Conservation (phyloP, 2,113 vertebrate species). For the Perca fluviatilis region DNA sequence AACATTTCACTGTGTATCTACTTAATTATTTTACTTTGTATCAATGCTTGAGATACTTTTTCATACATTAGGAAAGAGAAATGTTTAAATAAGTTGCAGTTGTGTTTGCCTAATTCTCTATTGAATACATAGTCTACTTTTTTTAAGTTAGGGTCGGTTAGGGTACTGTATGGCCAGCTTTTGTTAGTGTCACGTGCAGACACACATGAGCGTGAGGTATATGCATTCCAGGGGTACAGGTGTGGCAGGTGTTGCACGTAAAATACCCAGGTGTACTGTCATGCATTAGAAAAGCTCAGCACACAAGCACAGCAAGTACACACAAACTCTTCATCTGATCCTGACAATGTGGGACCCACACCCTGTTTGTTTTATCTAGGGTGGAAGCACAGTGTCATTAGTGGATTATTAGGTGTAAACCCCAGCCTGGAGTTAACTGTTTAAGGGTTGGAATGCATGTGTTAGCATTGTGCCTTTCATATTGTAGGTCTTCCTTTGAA, state of each 20-base stretch:
- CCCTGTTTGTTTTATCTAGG: conserved; percentile 70
- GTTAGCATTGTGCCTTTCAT: not conserved
- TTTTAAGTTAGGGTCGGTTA: too few species aligned
- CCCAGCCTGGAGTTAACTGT: conserved; percentile 47
- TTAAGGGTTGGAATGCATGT: conserved; percentile 23
- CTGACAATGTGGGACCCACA: conserved; percentile 69
- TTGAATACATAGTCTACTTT: not conserved
- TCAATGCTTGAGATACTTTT: not conserved
- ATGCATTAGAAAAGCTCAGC: conserved; percentile 56
- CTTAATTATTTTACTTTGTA: not conserved
- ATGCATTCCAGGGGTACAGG: conserved; percentile 75
- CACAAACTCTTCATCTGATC: conserved; percentile 47
- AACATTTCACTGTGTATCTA: not conserved
- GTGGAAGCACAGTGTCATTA: conserved; percentile 65
- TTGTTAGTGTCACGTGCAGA: conserved; percentile 35
- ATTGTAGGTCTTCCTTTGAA: not conserved
- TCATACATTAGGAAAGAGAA: too few species aligned
- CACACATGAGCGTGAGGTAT: conserved; percentile 24
- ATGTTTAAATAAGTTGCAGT: not conserved
- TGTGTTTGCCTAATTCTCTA: not conserved
- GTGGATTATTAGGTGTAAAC: conserved; percentile 61
- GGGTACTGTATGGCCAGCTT: not conserved
- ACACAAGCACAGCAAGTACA: conserved; percentile 10
- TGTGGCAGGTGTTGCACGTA: conserved; percentile 70
- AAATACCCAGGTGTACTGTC: conserved; percentile 65